phyloP scores from a whole-genome alignment of 2,888 invertebrate genomes.

The Hemistola chrysoprasaria region DNA sequence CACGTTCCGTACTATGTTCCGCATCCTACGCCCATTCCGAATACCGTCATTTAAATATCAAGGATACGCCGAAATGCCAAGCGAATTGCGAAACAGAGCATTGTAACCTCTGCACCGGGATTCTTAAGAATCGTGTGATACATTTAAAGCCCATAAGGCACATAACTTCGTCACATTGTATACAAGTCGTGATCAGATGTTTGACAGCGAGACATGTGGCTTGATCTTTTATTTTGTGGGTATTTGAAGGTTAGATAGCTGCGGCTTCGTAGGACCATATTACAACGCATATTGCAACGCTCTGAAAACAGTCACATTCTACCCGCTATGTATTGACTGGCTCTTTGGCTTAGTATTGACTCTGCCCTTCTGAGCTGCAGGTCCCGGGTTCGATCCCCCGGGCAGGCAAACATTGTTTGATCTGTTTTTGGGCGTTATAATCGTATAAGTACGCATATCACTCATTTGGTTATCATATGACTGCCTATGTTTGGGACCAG shows the following conservation, averaged over 20 bases:
- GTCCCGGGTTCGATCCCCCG: background rate
- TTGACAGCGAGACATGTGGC: conserved; percentile 26
- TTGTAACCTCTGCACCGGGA: conserved; percentile 41
- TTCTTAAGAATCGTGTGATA: conserved; percentile 28
- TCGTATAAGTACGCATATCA: too few species aligned
- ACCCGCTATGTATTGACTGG: too few species aligned
- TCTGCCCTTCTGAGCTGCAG: too few species aligned
- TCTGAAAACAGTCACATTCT: too few species aligned
- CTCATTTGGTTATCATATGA: too few species aligned
- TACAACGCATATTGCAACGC: too few species aligned
- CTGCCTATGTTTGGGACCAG: too few species aligned
- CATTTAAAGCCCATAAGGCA: conserved; percentile 33
- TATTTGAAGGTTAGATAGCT: conserved; percentile 6
- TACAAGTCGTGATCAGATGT: conserved; percentile 32
- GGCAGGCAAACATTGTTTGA: too few species aligned
- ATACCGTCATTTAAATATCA: conserved; percentile 76
- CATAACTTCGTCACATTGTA: conserved; percentile 32
- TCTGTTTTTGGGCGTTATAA: too few species aligned
- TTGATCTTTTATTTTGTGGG: conserved; percentile 9
- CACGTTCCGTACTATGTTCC: conserved; percentile 45
- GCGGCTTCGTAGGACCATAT: background rate
- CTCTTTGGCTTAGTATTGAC: too few species aligned
- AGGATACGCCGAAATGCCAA: conserved; percentile 78
- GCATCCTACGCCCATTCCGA: conserved; percentile 69
- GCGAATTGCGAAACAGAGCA: conserved; percentile 56